Percentiles rank a stretch among this genome's conserved stretches.
phyloP scores from a whole-genome alignment of 2,888 invertebrate genomes.

The Hydriomena furcata region DNA sequence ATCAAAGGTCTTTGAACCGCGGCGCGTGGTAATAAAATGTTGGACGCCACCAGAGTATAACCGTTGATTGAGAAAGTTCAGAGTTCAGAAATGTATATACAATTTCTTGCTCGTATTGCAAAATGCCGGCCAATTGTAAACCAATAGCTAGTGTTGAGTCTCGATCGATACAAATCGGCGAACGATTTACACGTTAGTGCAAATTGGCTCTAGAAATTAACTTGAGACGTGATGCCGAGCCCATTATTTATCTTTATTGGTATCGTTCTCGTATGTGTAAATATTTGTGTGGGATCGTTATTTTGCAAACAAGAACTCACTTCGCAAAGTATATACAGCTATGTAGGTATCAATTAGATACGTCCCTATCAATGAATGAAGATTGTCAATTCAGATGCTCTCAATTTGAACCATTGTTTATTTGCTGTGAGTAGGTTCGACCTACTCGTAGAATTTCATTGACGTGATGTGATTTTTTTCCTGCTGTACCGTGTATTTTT shows the following conservation, averaged over 20 bases:
- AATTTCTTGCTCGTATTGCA: background rate
- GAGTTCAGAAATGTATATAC: slow-evolving; percentile 9
- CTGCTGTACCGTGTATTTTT: no score
- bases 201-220: slow-evolving; percentile 5
- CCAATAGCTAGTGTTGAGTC: slow-evolving; percentile 4
- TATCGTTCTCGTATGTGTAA: background rate
- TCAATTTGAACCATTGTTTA: slow-evolving; percentile 2
- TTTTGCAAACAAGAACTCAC: background rate
- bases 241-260: slow-evolving; percentile 9
- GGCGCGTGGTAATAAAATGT: slow-evolving; percentile 8
- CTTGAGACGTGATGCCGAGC: slow-evolving; percentile 1
- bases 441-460: no score
- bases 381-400: slow-evolving; percentile 3
- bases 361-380: background rate
- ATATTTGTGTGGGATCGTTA: background rate
- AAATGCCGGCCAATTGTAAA: slow-evolving; percentile 3
- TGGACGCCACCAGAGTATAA: background rate
- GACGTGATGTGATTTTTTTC: no score
- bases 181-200: slow-evolving; percentile 6
- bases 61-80: slow-evolving; percentile 9
- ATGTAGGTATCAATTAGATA: no score
- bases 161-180: slow-evolving; percentile 6
- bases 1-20: slow-evolving; percentile 9
- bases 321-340: background rate
- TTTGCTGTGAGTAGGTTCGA: no score